Percentiles rank a stretch among this genome's conserved stretches.
phyloP scores from a whole-genome alignment of 2,113 vertebrate genomes.

The Synchiropus splendidus region DNA sequence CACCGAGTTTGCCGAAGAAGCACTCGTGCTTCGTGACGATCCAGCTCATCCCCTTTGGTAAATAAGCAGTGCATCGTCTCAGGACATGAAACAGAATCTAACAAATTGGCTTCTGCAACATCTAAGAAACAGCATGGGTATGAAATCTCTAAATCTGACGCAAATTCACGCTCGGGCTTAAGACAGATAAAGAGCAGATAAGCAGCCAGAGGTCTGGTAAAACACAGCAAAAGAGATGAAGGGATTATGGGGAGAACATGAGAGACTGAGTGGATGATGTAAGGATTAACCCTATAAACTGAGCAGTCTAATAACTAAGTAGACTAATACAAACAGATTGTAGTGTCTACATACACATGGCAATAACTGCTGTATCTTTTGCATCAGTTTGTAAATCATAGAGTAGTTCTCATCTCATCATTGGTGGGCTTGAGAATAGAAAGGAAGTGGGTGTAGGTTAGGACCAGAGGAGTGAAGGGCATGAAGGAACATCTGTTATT shows the following conservation, averaged over 20 bases:
- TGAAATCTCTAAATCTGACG: conserved; percentile 7
- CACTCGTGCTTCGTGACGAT: too few relatives aligned
- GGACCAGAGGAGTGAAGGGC: too few relatives aligned
- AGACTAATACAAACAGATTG: conserved; percentile 48
- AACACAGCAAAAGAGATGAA: conserved; percentile 42
- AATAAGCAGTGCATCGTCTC: neutral
- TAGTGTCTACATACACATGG: neutral
- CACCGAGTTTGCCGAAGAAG: too few relatives aligned
- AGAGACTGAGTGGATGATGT: conserved; percentile 63
- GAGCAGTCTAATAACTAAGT: conserved; percentile 60
- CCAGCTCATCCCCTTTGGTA: too few relatives aligned
- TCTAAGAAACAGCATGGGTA: conserved; percentile 1
- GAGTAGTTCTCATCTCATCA: too few relatives aligned
- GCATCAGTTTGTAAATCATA: too few relatives aligned
- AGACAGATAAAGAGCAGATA: conserved; percentile 45
- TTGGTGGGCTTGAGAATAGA: too few relatives aligned
- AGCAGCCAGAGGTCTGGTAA: conserved; percentile 40
- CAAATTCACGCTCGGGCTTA: conserved; percentile 15
- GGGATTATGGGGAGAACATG: conserved; percentile 59
- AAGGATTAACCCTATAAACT: conserved; percentile 65
- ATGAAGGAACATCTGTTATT: too few relatives aligned
- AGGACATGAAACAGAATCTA: conserved; percentile 20
- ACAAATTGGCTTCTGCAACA: conserved; percentile 35
- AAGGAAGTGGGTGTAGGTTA: too few relatives aligned
- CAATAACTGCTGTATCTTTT: neutral